Percentiles rank a stretch among this genome's conserved stretches.
Evolutionary conservation across 2,113 vertebrate species (phyloP).

Genomic region (Mobula hypostoma): DNA sequence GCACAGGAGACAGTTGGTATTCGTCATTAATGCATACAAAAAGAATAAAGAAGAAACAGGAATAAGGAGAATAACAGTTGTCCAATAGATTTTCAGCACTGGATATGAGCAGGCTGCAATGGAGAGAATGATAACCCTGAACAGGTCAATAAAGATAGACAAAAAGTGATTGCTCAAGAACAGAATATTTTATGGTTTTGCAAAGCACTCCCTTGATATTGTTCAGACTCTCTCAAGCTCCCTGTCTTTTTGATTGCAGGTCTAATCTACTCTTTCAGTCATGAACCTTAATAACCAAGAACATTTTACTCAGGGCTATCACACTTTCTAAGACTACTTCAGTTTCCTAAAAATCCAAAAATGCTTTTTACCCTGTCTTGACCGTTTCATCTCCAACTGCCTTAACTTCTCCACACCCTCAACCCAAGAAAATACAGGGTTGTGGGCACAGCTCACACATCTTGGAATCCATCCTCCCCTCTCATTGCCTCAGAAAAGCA

Average conservation of each 20-base stretch:
- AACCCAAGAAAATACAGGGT: too few relatives aligned
- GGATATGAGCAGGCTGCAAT: not conserved
- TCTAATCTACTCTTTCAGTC: not conserved
- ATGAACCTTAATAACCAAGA: not conserved
- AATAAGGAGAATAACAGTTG: not conserved
- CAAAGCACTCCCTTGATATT: not conserved
- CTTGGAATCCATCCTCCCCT: too few relatives aligned
- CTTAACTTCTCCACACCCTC: too few relatives aligned
- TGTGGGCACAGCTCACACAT: too few relatives aligned
- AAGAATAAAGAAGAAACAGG: not conserved
- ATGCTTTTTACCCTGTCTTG: too few relatives aligned
- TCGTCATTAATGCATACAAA: not conserved
- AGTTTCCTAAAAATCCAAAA: not conserved
- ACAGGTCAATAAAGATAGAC: not conserved
- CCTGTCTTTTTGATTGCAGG: not conserved
- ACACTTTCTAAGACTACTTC: too few relatives aligned
- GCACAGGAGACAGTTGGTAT: not conserved
- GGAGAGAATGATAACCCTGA: not conserved
- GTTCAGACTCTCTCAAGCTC: not conserved
- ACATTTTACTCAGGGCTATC: not conserved
- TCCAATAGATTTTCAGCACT: not conserved
- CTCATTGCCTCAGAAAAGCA: too few relatives aligned
- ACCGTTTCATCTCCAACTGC: too few relatives aligned
- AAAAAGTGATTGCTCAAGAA: not conserved
- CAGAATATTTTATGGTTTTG: not conserved